Conservation (phyloP, 2,888 invertebrate genomes). For the Tetanocera ferruginea region DNA sequence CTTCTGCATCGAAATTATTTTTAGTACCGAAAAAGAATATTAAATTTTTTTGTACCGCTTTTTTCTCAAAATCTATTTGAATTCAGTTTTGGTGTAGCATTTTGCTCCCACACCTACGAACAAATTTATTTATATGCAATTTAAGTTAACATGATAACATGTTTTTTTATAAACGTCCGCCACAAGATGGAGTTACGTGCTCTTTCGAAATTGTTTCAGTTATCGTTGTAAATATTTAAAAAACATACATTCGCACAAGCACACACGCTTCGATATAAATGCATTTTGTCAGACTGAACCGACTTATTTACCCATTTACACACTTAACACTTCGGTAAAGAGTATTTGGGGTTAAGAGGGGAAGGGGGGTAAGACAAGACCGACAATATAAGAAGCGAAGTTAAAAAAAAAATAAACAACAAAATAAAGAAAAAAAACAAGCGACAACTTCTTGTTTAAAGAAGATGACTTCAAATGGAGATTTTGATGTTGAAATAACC, state of each 20-base stretch:
- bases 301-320: slow-evolving; percentile 42
- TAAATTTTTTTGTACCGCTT: background rate
- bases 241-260: background rate
- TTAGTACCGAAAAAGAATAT: too few relatives aligned
- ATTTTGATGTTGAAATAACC: slow-evolving; percentile 1
- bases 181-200: slow-evolving; percentile 25
- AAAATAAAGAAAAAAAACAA: slow-evolving; percentile 10
- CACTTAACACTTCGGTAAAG: slow-evolving; percentile 18
- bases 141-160: background rate
- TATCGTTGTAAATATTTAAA: slow-evolving; percentile 28
- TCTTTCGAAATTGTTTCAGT: slow-evolving; percentile 11
- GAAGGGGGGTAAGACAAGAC: background rate
- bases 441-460: background rate
- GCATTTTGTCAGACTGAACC: slow-evolving; percentile 23
- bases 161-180: background rate
- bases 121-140: background rate
- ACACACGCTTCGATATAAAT: background rate
- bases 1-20: too few relatives aligned
- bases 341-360: too few relatives aligned
- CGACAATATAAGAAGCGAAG: too few relatives aligned
- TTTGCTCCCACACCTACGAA: background rate
- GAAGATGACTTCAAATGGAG: background rate
- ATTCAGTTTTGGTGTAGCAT: too few relatives aligned
- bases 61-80: background rate
- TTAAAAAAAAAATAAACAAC: background rate